Base-by-base conservation (phyloP, 2,113 vertebrate genomes). In the Prionailurus bengalensis region DNA sequence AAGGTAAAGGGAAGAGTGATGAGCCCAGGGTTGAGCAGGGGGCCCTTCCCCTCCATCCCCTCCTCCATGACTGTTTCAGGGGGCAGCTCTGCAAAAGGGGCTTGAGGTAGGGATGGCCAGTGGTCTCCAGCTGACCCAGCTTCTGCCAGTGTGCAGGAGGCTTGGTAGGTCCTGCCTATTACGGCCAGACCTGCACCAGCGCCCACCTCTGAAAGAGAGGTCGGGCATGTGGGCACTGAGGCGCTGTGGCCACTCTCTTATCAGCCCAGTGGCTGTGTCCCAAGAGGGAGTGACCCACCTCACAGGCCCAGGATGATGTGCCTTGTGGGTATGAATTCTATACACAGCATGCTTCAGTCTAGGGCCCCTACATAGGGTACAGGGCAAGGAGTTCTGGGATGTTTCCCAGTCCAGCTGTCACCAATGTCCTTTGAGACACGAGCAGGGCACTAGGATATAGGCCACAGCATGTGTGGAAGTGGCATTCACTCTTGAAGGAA, bases 281-380 rank as follows among this genome's bases (percentile, higher is more conserved):
- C 8, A 33, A 78, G n/a, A 29, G 33, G 14, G 5, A 21, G 9
- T 9, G 6, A 13, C 31, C 55, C 3, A 23, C 63, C 48, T 53
- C 3, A 1, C 1, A 45, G 12, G 80, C 48, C 4, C 0, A 13
- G 15, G 39, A 27, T 70, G 12, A 3, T 17, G 9, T 2, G 12
- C 36, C 51, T 25, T 68, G 36, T 13, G 23, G 79, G 51, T 51
- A 2, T n/a, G 31, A 82, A 53, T 21, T 36, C 5, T 33, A 15
- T 5, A 6, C n/a, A 12, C 23, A 29, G 16, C 15, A 51, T 39
- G 3, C 33, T 61, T 11, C 3, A 27, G 25, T 65, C 29, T 3
- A 74, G n/a, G 23, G 4, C 53, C 66, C 29, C 27, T 9, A 14
- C 4, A 6, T 4, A 3, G 42, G 21, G 16, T 7, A 5, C 55